A percentile compares a stretch with the other conserved stretches of the same genome.
Conservation (phyloP, 2,888 invertebrate genomes). For the Aporophyla lueneburgensis region DNA sequence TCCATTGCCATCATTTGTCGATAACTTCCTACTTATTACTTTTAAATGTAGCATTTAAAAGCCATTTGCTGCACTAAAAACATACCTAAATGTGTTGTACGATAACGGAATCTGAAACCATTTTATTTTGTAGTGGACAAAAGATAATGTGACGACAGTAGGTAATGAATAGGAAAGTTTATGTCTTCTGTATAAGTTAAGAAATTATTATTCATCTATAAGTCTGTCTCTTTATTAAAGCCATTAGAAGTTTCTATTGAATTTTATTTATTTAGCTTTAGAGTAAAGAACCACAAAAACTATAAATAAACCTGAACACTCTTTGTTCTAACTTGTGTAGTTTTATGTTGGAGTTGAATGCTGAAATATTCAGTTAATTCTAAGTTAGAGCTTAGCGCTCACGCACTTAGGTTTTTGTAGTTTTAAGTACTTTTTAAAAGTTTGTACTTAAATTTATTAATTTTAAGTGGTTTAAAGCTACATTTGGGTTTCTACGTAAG, state of each 20-base stretch:
- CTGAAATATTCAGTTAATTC: slow-evolving; percentile 29
- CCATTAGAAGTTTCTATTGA: neutral
- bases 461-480: slow-evolving; percentile 15
- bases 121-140: neutral
- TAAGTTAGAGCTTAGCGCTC: slow-evolving; percentile 20
- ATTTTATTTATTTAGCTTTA: neutral
- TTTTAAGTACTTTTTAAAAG: slow-evolving; percentile 36
- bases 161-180: neutral
- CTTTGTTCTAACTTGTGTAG: neutral
- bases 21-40: neutral
- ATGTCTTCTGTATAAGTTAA: neutral
- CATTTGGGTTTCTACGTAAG: neutral
- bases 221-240: neutral
- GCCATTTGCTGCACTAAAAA: neutral
- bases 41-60: too few relatives aligned
- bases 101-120: neutral
- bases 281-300: neutral
- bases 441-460: slow-evolving; percentile 22
- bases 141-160: neutral
- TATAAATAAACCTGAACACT: neutral
- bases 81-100: neutral
- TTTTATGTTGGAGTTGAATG: slow-evolving; percentile 21
- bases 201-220: neutral
- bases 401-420: slow-evolving; percentile 19
- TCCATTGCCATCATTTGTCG: neutral